These are phyloP conservation scores for Dryomyza anilis DNA, from an alignment of 2,888 invertebrate genomes.

Conservation along the genomic window DNA sequence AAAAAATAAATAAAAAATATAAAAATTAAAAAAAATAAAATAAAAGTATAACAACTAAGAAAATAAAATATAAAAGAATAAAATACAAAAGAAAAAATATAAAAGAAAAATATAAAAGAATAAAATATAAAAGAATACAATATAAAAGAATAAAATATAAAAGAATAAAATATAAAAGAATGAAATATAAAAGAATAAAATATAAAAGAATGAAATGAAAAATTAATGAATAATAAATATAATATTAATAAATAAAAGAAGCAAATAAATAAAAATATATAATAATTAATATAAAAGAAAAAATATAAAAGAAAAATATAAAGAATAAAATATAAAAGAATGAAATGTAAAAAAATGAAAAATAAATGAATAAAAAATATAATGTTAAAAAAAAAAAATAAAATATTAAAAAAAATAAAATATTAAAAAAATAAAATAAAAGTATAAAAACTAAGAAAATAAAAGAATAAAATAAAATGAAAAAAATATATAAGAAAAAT, in stretches of 20 bases:
- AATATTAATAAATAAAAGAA: background rate
- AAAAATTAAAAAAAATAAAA: background rate
- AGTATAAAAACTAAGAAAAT: too few relatives aligned
- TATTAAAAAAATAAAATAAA: background rate
- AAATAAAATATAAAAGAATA: too few relatives aligned
- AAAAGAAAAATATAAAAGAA: constrained; percentile 1
- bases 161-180: background rate
- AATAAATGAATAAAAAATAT: background rate
- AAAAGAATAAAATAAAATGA: background rate
- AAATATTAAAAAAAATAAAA: constrained; percentile 1
- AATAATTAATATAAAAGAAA: background rate
- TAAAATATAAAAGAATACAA: background rate
- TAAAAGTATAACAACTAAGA: too few relatives aligned
- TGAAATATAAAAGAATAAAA: background rate
- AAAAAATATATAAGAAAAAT: background rate
- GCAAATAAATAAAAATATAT: background rate
- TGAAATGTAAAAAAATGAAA: background rate
- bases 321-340: background rate
- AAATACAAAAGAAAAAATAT: background rate
- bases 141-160: background rate
- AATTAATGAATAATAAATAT: background rate
- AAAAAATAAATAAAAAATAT: background rate
- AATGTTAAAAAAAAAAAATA: background rate
- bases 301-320: too few relatives aligned
- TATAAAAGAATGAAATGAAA: background rate